These are phyloP conservation scores for Oceanodroma leucorhoa DNA, from an alignment of 2,797 vertebrate genomes.

Conservation along the genomic window DNA sequence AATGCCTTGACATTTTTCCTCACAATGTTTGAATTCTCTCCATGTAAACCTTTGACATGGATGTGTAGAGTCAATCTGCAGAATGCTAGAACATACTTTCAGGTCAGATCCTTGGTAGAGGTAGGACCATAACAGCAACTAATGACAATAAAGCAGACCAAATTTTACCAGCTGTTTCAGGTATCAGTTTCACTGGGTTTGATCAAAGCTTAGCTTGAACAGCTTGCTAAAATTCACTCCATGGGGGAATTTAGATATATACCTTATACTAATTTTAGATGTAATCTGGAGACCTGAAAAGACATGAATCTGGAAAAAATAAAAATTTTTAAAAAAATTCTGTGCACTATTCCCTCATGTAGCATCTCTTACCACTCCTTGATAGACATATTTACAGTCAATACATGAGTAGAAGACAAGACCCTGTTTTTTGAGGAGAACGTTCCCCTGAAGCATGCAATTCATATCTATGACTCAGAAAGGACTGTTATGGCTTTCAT, in stretches of 20 bases:
- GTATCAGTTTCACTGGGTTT: not conserved
- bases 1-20: not conserved
- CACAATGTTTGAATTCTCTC: not conserved
- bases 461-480: not conserved
- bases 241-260: not conserved
- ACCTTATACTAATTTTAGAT: not conserved
- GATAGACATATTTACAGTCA: not conserved
- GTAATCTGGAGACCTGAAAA: not conserved
- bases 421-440: not conserved
- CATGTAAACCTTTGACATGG: not conserved
- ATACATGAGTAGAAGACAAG: not conserved
- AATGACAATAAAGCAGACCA: not conserved
- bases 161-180: not conserved
- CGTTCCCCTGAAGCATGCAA: not conserved
- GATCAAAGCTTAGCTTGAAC: not conserved
- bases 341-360: not conserved
- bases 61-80: not conserved
- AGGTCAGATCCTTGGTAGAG: not conserved
- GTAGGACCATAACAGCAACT: not conserved
- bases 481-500: not conserved
- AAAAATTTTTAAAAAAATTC: not conserved
- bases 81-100: not conserved
- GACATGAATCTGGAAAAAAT: not conserved
- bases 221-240: not conserved
- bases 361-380: fast-evolving